Evolutionary conservation across 2,113 vertebrate species (phyloP).

Genomic region (Tyto alba): DNA sequence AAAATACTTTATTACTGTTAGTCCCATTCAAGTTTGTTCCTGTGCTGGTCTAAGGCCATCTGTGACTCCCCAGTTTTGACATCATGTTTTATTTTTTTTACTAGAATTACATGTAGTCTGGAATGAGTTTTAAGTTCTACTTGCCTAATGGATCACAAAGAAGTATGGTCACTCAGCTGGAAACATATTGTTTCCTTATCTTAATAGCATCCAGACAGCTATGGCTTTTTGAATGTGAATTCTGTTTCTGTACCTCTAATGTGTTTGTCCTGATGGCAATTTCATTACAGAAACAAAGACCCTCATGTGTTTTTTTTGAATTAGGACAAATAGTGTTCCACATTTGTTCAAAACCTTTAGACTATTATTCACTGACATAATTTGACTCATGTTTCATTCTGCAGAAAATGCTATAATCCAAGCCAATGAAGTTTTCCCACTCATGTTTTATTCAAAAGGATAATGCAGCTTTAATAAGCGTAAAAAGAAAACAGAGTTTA

Average conservation of each 20-base stretch:
- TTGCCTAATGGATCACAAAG: not conserved
- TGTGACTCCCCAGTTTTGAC: not conserved
- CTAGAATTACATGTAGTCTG: not conserved
- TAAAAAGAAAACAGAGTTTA: not conserved
- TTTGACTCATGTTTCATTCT: not conserved
- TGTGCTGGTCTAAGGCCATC: not conserved
- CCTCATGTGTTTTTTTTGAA: not conserved
- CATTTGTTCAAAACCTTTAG: not conserved
- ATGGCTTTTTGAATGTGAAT: not conserved
- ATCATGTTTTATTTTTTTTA: not conserved
- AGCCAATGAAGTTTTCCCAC: not conserved
- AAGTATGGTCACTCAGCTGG: not conserved
- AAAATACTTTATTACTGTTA: not conserved
- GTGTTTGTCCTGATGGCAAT: not conserved
- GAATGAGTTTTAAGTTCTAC: not conserved
- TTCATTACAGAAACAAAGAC: not conserved
- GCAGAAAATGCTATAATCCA: not conserved
- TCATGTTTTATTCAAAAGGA: not conserved
- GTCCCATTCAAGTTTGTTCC: not conserved
- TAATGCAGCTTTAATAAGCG: not conserved
- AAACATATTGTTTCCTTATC: not conserved
- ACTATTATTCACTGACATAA: not conserved
- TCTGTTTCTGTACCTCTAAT: not conserved
- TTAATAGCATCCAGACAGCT: not conserved
- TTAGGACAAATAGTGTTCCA: not conserved